A percentile compares a stretch with the other conserved stretches of the same genome.
Evolutionary conservation across 2,113 vertebrate species (phyloP).

Genomic region (Melanotaenia duboulayi): DNA sequence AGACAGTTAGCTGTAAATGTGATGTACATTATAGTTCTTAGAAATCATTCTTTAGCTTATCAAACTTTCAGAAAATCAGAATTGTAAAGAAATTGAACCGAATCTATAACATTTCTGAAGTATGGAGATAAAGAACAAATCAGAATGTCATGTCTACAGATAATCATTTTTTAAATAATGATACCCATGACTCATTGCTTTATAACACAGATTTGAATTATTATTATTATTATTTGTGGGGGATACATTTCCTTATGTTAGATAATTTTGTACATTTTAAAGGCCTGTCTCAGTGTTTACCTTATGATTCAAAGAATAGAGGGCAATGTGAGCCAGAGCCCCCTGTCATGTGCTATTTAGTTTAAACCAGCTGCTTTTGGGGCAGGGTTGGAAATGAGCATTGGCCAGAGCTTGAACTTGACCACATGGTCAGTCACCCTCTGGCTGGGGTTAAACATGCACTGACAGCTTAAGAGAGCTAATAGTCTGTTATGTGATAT

Average conservation of each 20-base stretch:
- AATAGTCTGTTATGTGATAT: background rate
- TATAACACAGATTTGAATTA: background rate
- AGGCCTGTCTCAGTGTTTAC: background rate
- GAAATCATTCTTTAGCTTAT: no score
- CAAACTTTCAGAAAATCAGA: no score
- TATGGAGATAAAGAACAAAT: no score
- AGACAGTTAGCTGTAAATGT: no score
- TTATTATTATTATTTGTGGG: no score
- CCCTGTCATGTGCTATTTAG: conserved; percentile 4
- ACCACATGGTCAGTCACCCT: conserved; percentile 72
- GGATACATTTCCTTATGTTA: background rate
- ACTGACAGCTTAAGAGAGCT: conserved; percentile 19
- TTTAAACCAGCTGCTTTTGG: conserved; percentile 40
- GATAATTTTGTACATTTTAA: background rate
- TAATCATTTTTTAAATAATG: background rate
- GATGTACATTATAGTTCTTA: no score
- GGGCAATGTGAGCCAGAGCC: conserved; percentile 3
- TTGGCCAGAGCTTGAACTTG: conserved; percentile 42
- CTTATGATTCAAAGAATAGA: conserved; percentile 16
- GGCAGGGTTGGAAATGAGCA: conserved; percentile 49
- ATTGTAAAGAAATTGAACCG: no score
- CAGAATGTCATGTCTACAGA: no score
- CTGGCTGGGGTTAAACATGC: conserved; percentile 58
- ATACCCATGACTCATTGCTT: background rate
- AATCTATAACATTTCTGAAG: no score